Evolutionary conservation across 2,888 invertebrate genomes (phyloP), one percentile per base, ranked within the genome.

Genomic region (Steinernema hermaphroditum): DNA sequence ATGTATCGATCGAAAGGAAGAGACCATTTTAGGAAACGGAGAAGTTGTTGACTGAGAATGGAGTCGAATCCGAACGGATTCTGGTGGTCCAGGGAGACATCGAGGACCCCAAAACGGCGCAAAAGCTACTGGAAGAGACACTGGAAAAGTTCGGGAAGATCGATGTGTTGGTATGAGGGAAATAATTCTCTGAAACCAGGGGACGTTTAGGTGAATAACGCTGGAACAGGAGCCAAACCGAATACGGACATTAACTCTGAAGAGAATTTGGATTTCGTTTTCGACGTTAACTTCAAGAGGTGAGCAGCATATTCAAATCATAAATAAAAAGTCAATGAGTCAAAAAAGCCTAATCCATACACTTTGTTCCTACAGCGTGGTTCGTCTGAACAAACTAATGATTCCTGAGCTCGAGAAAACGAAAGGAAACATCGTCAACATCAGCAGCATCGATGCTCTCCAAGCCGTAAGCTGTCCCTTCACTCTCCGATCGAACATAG

Each of bases 171-270:
- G 72, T 70, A 12, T 24, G n/a, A n/a, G n/a, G n/a, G n/a, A n/a
- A n/a, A n/a, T n/a, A n/a, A n/a, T n/a, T n/a, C n/a, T n/a, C n/a
- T n/a, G n/a, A n/a, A n/a, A n/a, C n/a, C n/a, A n/a, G n/a, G n/a
- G n/a, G n/a, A n/a, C n/a, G 4, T 27, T 70, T n/a, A 70, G 62
- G 57, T 72, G 24, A 72, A 72, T 27, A 72, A 72, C 44, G 72
- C 72, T 12, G 72, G 72, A 41, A 46, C 69, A 22, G 72, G 72
- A 4, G 24, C 32, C 43, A 72, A 72, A 37, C 27, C 54, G 9
- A 29, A 43, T 27, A 27, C 24, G 9, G 32, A 49, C 22, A n/a
- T 24, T 0, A 16, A 62, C 2, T 62, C 62, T 32, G 62, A 62
- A 4, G 62, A 62, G 62, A 62, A 62, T 16, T n/a, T 62, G 8